These are phyloP conservation scores for Lithophane ornitopus DNA, from an alignment of 2,888 invertebrate species.

Conservation along the genomic window DNA sequence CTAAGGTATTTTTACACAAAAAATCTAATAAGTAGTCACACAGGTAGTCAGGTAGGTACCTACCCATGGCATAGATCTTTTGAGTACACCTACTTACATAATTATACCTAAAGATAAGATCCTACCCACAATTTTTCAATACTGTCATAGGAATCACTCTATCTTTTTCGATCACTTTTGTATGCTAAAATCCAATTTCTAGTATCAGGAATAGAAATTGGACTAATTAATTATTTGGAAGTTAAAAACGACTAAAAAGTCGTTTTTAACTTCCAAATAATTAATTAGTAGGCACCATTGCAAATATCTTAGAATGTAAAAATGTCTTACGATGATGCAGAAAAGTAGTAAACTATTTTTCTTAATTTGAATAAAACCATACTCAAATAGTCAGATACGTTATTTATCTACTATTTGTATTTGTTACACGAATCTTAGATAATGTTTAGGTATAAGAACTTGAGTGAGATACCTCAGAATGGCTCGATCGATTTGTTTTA, in stretches of 20 bases:
- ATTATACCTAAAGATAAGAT: background rate
- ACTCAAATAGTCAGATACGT: background rate
- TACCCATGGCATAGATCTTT: background rate
- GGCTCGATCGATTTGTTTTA: no score
- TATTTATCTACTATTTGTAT: background rate
- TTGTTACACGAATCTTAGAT: background rate
- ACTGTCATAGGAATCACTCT: background rate
- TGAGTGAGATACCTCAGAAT: no score
- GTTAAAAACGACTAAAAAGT: no score
- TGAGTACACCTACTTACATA: background rate
- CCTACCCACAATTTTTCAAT: no score
- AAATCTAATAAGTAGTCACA: background rate
- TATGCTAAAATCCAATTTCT: background rate
- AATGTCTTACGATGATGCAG: no score
- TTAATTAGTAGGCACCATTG: background rate
- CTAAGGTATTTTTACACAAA: background rate
- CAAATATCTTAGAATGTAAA: no score
- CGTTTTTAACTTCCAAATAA: no score
- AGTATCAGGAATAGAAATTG: background rate
- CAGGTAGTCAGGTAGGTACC: no score
- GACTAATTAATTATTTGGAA: no score
- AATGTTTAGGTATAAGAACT: background rate
- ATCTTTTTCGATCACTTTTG: background rate
- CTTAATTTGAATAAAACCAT: background rate
- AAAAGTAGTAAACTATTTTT: background rate